Evolutionary conservation across 1,140 invertebrate genomes (phyloP), one percentile per base, ranked within the genome.

Genomic region (Drosophila oshimai): DNA sequence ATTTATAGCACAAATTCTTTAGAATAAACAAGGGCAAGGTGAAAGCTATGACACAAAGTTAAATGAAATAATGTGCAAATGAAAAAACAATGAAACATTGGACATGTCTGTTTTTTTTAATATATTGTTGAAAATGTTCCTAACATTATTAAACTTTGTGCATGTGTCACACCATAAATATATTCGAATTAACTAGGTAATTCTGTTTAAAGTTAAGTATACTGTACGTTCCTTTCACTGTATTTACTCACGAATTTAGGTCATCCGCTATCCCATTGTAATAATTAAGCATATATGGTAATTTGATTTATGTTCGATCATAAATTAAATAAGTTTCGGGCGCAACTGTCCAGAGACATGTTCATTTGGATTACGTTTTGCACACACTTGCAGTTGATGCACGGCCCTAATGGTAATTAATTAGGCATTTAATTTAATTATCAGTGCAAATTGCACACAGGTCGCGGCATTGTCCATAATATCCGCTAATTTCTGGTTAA

Each of bases 401-500:
- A 24, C 33, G 34, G 10, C 39, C 53, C 24, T 64, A 61, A 41
- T 41, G 58, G 37, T 74, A 65, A 83, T 83, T 83, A 84, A 83
- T 84, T 84, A 67, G 73, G 80, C 64, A 83, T 86, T 79, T 41
- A 76, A 80, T 72, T 79, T 13, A 79, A 83, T 74, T 86, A 83
- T 74, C 55, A 62, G 39, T 31, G 64, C 67, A 61, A 50, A 61
- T 65, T 67, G 44, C 15, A 12, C 37, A 51, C 46, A 45, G 69
- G 51, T 58, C 50, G 53, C 15, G 18, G 39, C 13, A 31, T 33
- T 65, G 65, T 65, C 50, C 62, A 74, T 60, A 44, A 74, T 69
- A 65, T 33, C 9, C 47, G 78, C 77, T 80, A 81, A 83, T 83
- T 78, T 61, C 41, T 55, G 36, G 58, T 50, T 61, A 74, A 62